Percentiles rank a stretch among this genome's conserved stretches.
Conservation (phyloP, 37 sponge, comb jelly and placozoan genomes). For the Theonella swinhoei region DNA sequence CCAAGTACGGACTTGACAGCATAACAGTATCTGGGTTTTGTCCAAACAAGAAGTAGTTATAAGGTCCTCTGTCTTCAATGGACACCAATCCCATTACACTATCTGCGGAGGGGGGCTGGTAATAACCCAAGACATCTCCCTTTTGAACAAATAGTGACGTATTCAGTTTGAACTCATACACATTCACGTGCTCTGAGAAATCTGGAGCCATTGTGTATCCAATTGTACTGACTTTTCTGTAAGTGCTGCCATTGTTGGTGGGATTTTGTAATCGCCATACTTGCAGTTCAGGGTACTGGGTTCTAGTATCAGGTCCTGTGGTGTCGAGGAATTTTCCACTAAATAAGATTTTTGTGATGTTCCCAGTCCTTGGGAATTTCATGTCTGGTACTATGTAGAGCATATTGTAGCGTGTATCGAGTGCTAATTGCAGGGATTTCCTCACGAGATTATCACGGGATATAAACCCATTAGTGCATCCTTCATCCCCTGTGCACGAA, state of each 20-base stretch:
- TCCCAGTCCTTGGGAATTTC: neutral
- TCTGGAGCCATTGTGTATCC: neutral
- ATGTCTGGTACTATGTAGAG: neutral
- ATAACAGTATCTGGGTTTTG: neutral
- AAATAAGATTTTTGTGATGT: neutral
- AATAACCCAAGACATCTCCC: neutral
- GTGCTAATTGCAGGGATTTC: neutral
- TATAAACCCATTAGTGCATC: neutral
- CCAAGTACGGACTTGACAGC: neutral
- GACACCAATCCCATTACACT: neutral
- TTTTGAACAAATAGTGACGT: neutral
- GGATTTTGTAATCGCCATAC: neutral
- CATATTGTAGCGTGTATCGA: neutral
- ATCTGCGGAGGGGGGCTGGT: neutral
- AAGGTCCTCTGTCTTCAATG: neutral
- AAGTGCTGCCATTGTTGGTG: no score
- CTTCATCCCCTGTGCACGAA: neutral
- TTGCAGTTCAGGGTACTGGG: neutral
- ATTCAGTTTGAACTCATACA: neutral
- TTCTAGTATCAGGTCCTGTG: neutral
- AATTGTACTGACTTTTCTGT: neutral
- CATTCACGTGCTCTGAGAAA: neutral
- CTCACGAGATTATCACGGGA: neutral
- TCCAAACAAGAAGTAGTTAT: neutral
- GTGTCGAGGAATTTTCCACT: neutral